Percentiles rank a stretch among this genome's conserved stretches.
Conservation (phyloP, 2,113 vertebrate genomes). For the Corvus hawaiiensis region DNA sequence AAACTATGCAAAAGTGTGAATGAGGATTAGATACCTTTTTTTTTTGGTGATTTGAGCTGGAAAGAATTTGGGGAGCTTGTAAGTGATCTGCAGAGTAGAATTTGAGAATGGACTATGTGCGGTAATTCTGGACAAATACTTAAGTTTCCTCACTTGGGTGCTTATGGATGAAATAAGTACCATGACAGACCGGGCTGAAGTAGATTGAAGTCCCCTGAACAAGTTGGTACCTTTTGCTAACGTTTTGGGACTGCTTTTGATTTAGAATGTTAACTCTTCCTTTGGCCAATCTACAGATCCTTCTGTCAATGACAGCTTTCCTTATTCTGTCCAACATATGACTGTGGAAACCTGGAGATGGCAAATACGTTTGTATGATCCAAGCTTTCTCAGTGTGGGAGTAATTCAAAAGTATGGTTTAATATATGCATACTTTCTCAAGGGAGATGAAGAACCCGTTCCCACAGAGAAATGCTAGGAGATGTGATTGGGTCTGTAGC, state of each 20-base stretch:
- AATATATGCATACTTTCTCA: conserved; percentile 16
- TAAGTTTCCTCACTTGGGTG: conserved; percentile 21
- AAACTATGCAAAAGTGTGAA: conserved; percentile 62
- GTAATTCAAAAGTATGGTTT: conserved; percentile 47
- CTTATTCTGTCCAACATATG: background rate
- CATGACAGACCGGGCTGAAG: background rate
- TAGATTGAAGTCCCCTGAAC: background rate
- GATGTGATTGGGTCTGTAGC: background rate
- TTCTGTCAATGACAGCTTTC: background rate
- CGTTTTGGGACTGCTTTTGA: background rate
- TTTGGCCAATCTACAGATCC: background rate
- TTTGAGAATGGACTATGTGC: background rate
- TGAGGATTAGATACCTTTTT: background rate
- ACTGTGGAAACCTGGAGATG: background rate
- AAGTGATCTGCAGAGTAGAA: background rate
- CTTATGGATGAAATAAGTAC: conserved; percentile 26
- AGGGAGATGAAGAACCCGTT: conserved; percentile 39
- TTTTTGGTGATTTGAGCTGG: background rate
- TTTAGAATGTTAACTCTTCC: conserved; percentile 6
- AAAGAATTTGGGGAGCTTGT: background rate
- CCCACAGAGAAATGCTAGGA: conserved; percentile 2
- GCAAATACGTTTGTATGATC: background rate
- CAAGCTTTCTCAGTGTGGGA: conserved; percentile 49
- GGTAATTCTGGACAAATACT: conserved; percentile 43
- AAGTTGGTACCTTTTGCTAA: background rate